Evolutionary conservation across 2,888 invertebrate genomes (phyloP), one percentile per base, ranked within the genome.

Genomic region (Axea sp.): DNA sequence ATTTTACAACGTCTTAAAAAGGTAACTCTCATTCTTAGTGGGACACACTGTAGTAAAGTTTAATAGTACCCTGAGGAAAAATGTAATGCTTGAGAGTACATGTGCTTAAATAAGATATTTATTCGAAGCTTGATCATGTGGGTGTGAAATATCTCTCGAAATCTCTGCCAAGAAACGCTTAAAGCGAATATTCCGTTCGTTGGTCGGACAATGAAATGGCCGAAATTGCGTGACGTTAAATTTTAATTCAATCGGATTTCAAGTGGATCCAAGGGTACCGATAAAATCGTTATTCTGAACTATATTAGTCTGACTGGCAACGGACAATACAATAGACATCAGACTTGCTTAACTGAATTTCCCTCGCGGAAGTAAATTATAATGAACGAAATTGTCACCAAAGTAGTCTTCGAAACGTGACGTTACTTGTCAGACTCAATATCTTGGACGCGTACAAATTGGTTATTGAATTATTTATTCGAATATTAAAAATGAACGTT

Each of bases 61-160:
- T 65, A 55, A 55, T 30, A 41, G 39, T 4, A 30, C 45, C 65
- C 65, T 5, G 55, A 55, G 47, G 55, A 65, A 55, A 65, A 65
- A 55, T 65, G 30, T 55, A 53, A 45, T 14, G 12, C 45, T 17
- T 15, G 30, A 22, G 30, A 30, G 45, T 45, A 28, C 53, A 19
- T 17, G 28, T 47, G 28, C 65, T 65, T 53, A 37, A 65, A 53
- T 53, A 53, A 53, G 30, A 65, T 65, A 65, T 65, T 65, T 55
- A 65, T 65, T 35, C 33, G 37, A 14, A 43, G 30, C 6, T 37
- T 65, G 49, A 67, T 67, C 67, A 33, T 39, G 55, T 37, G 55
- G 55, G 55, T 55, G 37, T 9, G 37, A 43, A 55, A 31, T 39
- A 45, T 37, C 41, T 17, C 7, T 33, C 19, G 14, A 26, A 53